phyloP scores from a whole-genome alignment of 2,888 invertebrate genomes.

The Drosophila eohydei region DNA sequence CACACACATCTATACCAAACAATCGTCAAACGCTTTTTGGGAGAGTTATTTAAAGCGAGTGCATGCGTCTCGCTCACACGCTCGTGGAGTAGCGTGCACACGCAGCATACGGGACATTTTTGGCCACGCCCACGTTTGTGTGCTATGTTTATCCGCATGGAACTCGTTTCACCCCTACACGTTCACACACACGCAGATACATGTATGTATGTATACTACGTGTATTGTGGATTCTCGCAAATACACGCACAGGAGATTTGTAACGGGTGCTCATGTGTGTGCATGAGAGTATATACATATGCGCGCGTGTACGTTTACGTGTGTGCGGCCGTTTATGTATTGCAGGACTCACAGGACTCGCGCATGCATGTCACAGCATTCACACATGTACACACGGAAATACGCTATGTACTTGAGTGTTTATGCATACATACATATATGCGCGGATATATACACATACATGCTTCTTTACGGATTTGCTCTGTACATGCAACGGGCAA shows the following conservation, averaged over 20 bases:
- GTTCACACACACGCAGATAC: conserved; percentile 5
- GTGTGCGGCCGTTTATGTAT: conserved; percentile 45
- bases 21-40: conserved; percentile 59
- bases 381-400: conserved; percentile 13
- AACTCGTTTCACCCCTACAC: conserved; percentile 61
- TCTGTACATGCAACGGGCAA: conserved; percentile 44
- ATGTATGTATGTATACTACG: conserved; percentile 4
- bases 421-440: neutral
- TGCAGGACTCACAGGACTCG: conserved; percentile 53
- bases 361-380: conserved; percentile 47
- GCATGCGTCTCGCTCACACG: conserved; percentile 40
- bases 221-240: conserved; percentile 37
- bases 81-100: conserved; percentile 13
- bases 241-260: conserved; percentile 29
- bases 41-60: conserved; percentile 51
- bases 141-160: conserved; percentile 39
- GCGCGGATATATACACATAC: neutral
- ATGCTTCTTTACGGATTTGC: conserved; percentile 25
- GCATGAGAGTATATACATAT: conserved; percentile 25
- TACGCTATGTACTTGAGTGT: conserved; percentile 2
- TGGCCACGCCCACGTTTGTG: conserved; percentile 59
- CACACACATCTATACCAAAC: conserved; percentile 20
- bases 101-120: conserved; percentile 39
- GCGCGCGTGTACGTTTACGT: conserved; percentile 14
- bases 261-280: conserved; percentile 30